Conservation (phyloP, 2,888 invertebrate species). For the Augiades crinisus region DNA sequence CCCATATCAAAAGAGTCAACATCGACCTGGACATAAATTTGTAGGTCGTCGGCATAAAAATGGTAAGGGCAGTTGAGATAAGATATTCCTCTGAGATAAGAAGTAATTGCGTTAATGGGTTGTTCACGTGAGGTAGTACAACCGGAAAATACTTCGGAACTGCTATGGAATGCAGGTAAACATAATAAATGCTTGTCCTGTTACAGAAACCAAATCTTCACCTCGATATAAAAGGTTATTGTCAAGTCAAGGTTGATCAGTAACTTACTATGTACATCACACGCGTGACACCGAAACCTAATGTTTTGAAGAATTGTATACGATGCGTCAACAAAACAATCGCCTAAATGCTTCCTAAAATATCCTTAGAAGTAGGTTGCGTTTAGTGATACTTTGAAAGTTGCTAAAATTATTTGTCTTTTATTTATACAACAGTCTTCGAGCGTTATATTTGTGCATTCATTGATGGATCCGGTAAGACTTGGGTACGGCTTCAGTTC, state of each 20-base stretch:
- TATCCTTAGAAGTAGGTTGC: constrained; percentile 7
- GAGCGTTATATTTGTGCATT: neutral
- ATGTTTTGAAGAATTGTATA: constrained; percentile 44
- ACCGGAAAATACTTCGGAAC: neutral
- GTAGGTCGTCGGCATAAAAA: too few relatives aligned
- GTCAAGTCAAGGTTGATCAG: constrained; percentile 50
- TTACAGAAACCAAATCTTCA: constrained; percentile 46
- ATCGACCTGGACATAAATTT: too few relatives aligned
- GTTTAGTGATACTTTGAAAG: neutral
- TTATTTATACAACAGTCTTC: too few relatives aligned
- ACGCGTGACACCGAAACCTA: constrained; percentile 48
- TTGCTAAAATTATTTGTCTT: neutral
- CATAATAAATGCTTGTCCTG: constrained; percentile 36
- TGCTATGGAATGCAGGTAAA: constrained; percentile 12
- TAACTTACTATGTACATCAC: constrained; percentile 48
- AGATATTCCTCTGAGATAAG: too few relatives aligned
- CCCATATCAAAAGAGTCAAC: too few relatives aligned
- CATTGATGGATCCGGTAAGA: too few relatives aligned
- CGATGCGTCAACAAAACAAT: constrained; percentile 37
- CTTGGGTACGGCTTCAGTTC: too few relatives aligned
- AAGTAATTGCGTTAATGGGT: too few relatives aligned
- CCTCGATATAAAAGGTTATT: constrained; percentile 43
- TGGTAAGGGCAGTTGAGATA: too few relatives aligned
- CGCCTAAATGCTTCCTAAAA: constrained; percentile 22
- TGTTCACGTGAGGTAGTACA: too few relatives aligned